Base-by-base conservation (phyloP, 1,140 invertebrate species). In the Leptinotarsa texana region DNA sequence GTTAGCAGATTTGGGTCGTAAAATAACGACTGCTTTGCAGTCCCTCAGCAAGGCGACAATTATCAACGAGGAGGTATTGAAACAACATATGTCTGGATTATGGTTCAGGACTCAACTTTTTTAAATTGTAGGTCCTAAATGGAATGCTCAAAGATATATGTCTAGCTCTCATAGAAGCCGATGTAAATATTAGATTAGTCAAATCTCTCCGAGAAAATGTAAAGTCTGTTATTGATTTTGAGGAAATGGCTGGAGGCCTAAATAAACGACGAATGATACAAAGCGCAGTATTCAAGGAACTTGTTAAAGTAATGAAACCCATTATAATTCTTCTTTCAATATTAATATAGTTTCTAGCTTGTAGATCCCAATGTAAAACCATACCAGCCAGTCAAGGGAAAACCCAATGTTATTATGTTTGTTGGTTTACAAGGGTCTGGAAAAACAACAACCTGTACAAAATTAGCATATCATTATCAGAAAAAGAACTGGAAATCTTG, bases 401-500 rank as follows among this genome's bases (percentile, higher is more conserved):
- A 93, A 83, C 91, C 95, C 65, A 99, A 99, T 89, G 88, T 99
- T 15, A 97, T 99, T 78, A 99, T 99, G 98, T 99, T 99, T 91
- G 98, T 99, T 73, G 98, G 98, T 85, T 89, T 99, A 2, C 98
- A 96, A 89, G 98, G 98, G 78, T 98, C 97, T 77, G 98, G 98
- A 82, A 99, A 99, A 91, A 99, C 98, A 3, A 99, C 98, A 57
- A 99, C 98, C 24, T 99, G 98, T 90, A 99, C 98, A 80, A 99
- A 99, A 89, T 88, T 99, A 80, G 98, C 98, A 13, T 99, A 99
- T 87, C 96, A 99, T 86, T 99, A 99, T 87, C 91, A 98, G 84
- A 97, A 97, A 82, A 99, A 99, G 87, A 98, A 98, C 81, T 99
- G 98, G 98, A 99, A 99, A 86, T 97, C 97, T 47, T 98, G 96